Conservation (phyloP, 2,113 vertebrate species). For the Labeo catla region DNA sequence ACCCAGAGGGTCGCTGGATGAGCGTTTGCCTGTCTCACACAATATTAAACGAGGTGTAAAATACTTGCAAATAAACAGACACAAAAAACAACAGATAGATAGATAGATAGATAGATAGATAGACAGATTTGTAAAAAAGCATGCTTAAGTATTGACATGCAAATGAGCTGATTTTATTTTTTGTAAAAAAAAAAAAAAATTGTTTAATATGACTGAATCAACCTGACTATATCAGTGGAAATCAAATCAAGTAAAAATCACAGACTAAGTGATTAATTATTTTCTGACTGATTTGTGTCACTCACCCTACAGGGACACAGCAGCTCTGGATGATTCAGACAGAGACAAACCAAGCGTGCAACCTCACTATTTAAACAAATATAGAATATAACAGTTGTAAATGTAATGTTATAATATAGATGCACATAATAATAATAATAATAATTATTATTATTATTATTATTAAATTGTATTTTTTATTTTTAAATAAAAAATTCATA, state of each 20-base stretch:
- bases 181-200: background rate
- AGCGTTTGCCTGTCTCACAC: slow-evolving; percentile 72
- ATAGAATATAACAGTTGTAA: background rate
- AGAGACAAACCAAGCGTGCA: background rate
- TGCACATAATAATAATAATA: slow-evolving; percentile 10
- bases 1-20: slow-evolving; percentile 67
- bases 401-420: background rate
- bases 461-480: background rate
- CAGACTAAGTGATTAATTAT: background rate
- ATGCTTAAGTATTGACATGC: background rate
- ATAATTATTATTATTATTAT: background rate
- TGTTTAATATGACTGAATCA: background rate
- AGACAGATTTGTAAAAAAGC: background rate
- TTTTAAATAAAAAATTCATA: slow-evolving; percentile 74
- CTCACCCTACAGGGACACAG: background rate
- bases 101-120: slow-evolving; percentile 1
- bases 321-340: background rate
- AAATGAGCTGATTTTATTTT: background rate
- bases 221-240: background rate
- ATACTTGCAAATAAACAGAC: slow-evolving; percentile 55
- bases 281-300: background rate
- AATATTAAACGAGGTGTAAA: slow-evolving; percentile 70
- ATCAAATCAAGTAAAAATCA: background rate
- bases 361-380: background rate
- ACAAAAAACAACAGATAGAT: background rate